Base-by-base conservation (phyloP, 1,140 invertebrate species). In the Artemia franciscana region DNA sequence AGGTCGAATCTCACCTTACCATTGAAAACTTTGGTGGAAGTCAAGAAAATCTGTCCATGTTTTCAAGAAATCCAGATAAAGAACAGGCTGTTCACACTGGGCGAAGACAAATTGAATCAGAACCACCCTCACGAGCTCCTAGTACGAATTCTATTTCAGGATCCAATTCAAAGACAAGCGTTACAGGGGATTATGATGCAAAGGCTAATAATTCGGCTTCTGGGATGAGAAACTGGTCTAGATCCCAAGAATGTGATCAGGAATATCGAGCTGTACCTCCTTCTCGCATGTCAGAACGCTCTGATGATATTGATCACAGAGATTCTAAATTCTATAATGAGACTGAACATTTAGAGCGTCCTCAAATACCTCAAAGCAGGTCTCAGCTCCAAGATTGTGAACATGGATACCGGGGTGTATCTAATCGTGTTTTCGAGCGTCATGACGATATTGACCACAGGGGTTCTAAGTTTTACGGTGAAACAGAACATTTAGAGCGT, bases 11-110 rank as follows among this genome's bases (percentile, higher is more conserved):
- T 26, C 75, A 74, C 66, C 73, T 92, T 64, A 91, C 88, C 0
- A 84, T 91, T 26, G 88, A 92, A 76, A 91, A 92, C 73, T 90
- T 92, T 74, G 88, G 88, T 26, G 88, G 86, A 82, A 70, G 69
- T 30, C 85, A 88, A 77, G 86, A 77, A 70, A 82, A 81, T 68
- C 73, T 78, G 69, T 81, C 77, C 70, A 78, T 79, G 67, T 78
- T 78, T 67, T 79, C 77, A 39, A 77, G 76, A 67, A 83, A 89
- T 76, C 84, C 85, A 0, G 85, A 87, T 72, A 89, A 89, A 72
- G 84, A 82, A 66, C 72, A 81, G 2, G 79, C 77, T 7, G 74
- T 77, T 18, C 69, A 25, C n/a, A 60, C 5, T 65, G 67, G 15
- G 65, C 64, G 57, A 60, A 51, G 39, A 51, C 39, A 51, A 3